Evolutionary conservation across 2,888 invertebrate species (phyloP).

Genomic region (Anoplius nigerrimus): DNA sequence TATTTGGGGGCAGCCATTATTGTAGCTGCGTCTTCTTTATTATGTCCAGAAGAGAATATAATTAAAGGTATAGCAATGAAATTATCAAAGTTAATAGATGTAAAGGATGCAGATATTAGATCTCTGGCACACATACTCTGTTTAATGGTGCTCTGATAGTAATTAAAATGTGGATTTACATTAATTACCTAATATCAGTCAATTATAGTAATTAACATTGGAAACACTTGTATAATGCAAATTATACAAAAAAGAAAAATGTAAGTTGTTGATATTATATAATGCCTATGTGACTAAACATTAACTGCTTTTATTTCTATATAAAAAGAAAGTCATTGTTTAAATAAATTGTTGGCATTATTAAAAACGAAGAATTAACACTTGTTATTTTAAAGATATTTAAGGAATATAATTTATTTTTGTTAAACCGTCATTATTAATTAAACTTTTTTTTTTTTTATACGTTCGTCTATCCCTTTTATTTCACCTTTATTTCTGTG

Average conservation of each 20-base stretch:
- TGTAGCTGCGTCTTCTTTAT: constrained; percentile 50
- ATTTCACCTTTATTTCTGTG: constrained; percentile 2
- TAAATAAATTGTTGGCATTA: too few relatives aligned
- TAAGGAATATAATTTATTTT: too few relatives aligned
- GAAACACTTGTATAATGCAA: background rate
- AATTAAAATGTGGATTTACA: constrained; percentile 1
- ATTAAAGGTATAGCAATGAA: constrained; percentile 30
- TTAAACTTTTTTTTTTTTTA: constrained; percentile 22
- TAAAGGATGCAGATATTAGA: constrained; percentile 46
- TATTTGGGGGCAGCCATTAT: constrained; percentile 55
- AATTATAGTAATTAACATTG: too few relatives aligned
- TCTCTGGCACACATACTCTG: constrained; percentile 54
- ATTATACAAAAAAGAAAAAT: background rate
- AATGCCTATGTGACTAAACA: too few relatives aligned
- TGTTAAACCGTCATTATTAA: background rate
- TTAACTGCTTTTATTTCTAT: too few relatives aligned
- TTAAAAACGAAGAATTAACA: too few relatives aligned
- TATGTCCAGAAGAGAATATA: constrained; percentile 22
- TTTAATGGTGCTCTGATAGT: constrained; percentile 45
- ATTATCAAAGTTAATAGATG: constrained; percentile 48
- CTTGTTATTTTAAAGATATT: too few relatives aligned
- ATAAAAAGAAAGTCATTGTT: too few relatives aligned
- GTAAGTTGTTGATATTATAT: background rate
- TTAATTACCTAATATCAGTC: too few relatives aligned
- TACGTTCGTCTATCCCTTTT: constrained; percentile 22